phyloP scores from a whole-genome alignment of 37 sponge, comb jelly and placozoan genomes.

The Ephydatia muelleri region DNA sequence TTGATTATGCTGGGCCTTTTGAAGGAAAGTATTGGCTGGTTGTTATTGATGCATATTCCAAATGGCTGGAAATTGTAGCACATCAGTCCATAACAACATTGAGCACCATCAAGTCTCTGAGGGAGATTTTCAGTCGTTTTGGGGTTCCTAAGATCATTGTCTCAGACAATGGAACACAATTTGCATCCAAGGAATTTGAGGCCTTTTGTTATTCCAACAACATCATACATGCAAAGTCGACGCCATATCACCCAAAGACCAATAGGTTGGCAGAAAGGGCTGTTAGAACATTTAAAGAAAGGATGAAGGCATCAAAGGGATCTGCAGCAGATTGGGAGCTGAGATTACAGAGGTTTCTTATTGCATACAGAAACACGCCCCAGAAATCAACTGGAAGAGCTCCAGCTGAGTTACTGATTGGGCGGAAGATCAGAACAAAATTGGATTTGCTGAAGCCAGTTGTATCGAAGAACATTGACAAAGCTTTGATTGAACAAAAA shows the following conservation, averaged over 20 bases:
- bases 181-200: neutral
- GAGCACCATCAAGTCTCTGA: too few relatives aligned
- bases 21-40: too few relatives aligned
- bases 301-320: conserved; percentile 1
- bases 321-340: neutral
- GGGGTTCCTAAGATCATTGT: neutral
- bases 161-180: neutral
- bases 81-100: too few relatives aligned
- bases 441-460: conserved; percentile 19
- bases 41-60: too few relatives aligned
- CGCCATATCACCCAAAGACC: neutral
- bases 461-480: neutral
- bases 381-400: conserved; percentile 2
- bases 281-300: neutral
- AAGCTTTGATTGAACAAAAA: neutral
- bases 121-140: neutral
- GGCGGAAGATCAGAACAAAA: conserved; percentile 11
- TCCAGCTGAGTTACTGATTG: conserved; percentile 20
- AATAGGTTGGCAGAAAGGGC: neutral
- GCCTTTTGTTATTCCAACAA: neutral
- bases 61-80: too few relatives aligned
- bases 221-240: neutral
- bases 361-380: conserved; percentile 13
- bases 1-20: too few relatives aligned
- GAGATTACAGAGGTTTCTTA: conserved; percentile 11